phyloP scores from a whole-genome alignment of 1,140 invertebrate species.

The Campodea augens region DNA sequence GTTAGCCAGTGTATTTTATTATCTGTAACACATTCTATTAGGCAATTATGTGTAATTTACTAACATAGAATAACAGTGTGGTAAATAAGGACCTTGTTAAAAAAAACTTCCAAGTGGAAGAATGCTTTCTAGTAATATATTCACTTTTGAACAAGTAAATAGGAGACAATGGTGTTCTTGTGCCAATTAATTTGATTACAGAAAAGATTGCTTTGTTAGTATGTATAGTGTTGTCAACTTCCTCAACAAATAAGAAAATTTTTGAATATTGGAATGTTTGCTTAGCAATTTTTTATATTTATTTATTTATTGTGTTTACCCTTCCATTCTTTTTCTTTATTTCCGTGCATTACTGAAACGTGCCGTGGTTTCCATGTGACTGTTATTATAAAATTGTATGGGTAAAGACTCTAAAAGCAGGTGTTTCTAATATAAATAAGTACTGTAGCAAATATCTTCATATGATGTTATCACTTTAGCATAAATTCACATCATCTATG shows the following conservation, averaged over 20 bases:
- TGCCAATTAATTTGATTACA: background rate
- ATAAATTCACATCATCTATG: too few species aligned
- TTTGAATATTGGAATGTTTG: background rate
- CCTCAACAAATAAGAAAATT: too few species aligned
- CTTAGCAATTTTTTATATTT: background rate
- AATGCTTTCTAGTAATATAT: background rate
- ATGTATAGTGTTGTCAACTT: background rate
- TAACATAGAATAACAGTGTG: too few species aligned
- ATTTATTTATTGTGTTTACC: background rate
- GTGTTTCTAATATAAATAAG: too few species aligned
- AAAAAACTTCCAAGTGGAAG: background rate
- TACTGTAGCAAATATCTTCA: too few species aligned
- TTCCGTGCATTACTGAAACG: background rate
- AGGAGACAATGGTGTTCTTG: background rate
- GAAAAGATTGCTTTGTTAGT: background rate
- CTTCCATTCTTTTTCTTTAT: background rate
- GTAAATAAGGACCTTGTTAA: too few species aligned
- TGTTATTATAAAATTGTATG: too few species aligned
- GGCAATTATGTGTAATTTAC: too few species aligned
- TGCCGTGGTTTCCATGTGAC: conserved; percentile 4
- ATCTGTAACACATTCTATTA: too few species aligned
- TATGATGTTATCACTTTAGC: conserved; percentile 4
- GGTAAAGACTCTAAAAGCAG: too few species aligned
- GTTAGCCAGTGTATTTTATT: too few species aligned
- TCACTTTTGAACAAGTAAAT: background rate